Evolutionary conservation across 1,140 invertebrate genomes (phyloP).

Genomic region (Sycophaga agraensis): DNA sequence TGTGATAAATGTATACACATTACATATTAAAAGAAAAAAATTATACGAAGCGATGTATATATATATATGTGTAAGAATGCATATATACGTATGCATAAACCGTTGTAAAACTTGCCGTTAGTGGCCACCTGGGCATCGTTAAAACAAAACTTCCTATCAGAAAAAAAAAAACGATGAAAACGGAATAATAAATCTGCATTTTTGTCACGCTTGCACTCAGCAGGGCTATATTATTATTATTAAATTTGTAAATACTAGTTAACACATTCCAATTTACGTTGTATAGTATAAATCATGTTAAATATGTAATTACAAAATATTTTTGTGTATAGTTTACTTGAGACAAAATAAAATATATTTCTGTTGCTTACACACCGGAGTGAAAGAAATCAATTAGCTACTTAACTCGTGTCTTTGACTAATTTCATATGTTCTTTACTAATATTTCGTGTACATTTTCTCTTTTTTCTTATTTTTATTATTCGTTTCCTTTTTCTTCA

Average conservation of each 20-base stretch:
- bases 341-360: constrained; percentile 36
- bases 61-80: constrained; percentile 32
- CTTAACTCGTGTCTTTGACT: constrained; percentile 37
- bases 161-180: constrained; percentile 8
- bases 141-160: constrained; percentile 39
- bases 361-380: constrained; percentile 20
- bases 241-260: constrained; percentile 56
- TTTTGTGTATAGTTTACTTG: constrained; percentile 49
- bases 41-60: constrained; percentile 36
- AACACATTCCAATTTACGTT: constrained; percentile 37
- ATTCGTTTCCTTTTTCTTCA: constrained; percentile 32
- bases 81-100: constrained; percentile 29
- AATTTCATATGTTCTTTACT: constrained; percentile 22
- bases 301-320: constrained; percentile 39
- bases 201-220: constrained; percentile 54
- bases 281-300: constrained; percentile 52
- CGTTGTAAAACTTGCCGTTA: constrained; percentile 19
- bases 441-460: constrained; percentile 21
- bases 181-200: constrained; percentile 41
- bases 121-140: constrained; percentile 45
- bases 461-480: constrained; percentile 29
- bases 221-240: constrained; percentile 52
- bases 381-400: constrained; percentile 48
- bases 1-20: constrained; percentile 47
- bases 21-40: constrained; percentile 33